Evolutionary conservation across 2,797 vertebrate species (phyloP).

Genomic region (Siniperca undulata): DNA sequence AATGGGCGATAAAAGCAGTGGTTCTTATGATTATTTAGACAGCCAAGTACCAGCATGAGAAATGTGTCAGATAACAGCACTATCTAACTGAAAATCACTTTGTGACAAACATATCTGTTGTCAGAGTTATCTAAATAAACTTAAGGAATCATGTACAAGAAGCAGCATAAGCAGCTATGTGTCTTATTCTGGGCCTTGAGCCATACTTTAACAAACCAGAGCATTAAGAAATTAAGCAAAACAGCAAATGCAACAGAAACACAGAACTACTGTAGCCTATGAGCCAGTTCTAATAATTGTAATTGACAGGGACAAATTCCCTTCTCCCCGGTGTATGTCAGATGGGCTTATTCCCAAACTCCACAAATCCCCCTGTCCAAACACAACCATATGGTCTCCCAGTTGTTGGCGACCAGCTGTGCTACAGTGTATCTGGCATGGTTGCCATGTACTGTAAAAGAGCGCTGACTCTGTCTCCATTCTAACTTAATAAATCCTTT

Average conservation of each 20-base stretch:
- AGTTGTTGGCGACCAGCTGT: slow-evolving; percentile 84
- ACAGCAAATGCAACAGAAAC: slow-evolving; percentile 52
- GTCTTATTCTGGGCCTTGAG: slow-evolving; percentile 47
- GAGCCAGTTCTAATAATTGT: slow-evolving; percentile 75
- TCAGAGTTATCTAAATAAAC: slow-evolving; percentile 44
- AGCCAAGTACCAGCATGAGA: slow-evolving; percentile 37
- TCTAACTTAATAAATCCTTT: slow-evolving; percentile 70
- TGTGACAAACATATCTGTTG: slow-evolving; percentile 40
- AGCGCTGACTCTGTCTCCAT: slow-evolving; percentile 41
- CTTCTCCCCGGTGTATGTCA: slow-evolving; percentile 75
- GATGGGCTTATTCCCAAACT: slow-evolving; percentile 83
- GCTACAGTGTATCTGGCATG: slow-evolving; percentile 68
- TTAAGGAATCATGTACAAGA: slow-evolving; percentile 34
- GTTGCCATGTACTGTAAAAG: slow-evolving; percentile 52
- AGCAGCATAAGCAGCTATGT: slow-evolving; percentile 35
- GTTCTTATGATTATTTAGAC: slow-evolving; percentile 44
- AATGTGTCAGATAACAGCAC: slow-evolving; percentile 31
- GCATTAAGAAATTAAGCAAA: slow-evolving; percentile 67
- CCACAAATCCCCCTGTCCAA: slow-evolving; percentile 85
- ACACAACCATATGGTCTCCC: slow-evolving; percentile 85
- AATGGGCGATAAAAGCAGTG: slow-evolving; percentile 55
- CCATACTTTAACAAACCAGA: slow-evolving; percentile 63
- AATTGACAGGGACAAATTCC: slow-evolving; percentile 82
- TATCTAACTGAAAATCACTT: slow-evolving; percentile 34
- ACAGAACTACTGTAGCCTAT: slow-evolving; percentile 51